Evolutionary conservation across 2,797 vertebrate species (phyloP).

Genomic region (Amniataba percoides): DNA sequence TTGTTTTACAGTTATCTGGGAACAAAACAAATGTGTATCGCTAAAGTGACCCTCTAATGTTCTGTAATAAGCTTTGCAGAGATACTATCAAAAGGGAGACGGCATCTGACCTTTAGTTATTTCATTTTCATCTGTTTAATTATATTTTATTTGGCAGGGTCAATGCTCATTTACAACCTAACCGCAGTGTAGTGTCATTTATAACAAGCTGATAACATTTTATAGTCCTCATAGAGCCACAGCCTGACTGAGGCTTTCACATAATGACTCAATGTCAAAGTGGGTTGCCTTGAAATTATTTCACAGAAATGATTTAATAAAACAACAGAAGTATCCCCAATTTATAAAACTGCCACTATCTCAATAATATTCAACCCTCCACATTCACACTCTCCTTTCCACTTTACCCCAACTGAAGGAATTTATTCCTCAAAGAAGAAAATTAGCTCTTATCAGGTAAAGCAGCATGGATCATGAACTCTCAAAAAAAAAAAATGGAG

Average conservation of each 20-base stretch:
- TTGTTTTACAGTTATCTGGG: not conserved
- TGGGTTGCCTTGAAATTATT: not conserved
- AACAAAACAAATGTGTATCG: not conserved
- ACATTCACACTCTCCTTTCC: not conserved
- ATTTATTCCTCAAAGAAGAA: slow-evolving; percentile 21
- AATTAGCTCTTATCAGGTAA: slow-evolving; percentile 60
- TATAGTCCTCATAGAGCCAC: not conserved
- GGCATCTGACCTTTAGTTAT: not conserved
- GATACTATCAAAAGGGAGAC: not conserved
- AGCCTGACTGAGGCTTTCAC: not conserved
- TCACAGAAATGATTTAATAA: not conserved
- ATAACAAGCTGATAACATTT: not conserved
- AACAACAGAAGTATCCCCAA: not conserved
- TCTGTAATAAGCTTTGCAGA: no score
- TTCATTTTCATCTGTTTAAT: not conserved
- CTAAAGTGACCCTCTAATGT: not conserved
- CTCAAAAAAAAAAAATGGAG: slow-evolving; percentile 34
- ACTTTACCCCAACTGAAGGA: slow-evolving; percentile 3
- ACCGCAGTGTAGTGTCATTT: not conserved
- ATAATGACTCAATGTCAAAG: not conserved
- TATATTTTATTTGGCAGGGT: not conserved
- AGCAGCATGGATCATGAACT: slow-evolving; percentile 58
- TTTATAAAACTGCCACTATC: not conserved
- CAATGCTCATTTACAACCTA: not conserved
- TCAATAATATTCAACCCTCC: not conserved